Evolutionary conservation across 2,888 invertebrate species (phyloP).

Genomic region (Lottia gigantea): DNA sequence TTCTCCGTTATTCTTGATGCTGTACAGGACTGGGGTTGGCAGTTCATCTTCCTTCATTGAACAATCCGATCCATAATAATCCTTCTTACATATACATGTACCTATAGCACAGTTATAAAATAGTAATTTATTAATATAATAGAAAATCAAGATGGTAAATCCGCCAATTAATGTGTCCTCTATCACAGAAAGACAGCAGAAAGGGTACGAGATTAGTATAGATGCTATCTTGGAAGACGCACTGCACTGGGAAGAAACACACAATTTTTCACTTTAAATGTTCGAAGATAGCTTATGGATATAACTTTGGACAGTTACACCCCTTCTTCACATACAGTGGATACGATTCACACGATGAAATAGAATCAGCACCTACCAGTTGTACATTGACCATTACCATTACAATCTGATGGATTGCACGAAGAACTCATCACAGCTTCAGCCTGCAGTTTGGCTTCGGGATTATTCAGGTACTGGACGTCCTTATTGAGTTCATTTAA

Average conservation of each 20-base stretch:
- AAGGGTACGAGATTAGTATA: no score
- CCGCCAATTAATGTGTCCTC: no score
- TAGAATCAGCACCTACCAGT: constrained; percentile 24
- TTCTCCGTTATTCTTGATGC: constrained; percentile 15
- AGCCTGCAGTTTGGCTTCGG: constrained; percentile 16
- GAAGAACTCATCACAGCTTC: constrained; percentile 22
- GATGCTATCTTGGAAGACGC: no score
- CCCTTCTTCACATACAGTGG: no score
- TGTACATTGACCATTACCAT: constrained; percentile 28
- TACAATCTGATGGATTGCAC: constrained; percentile 29
- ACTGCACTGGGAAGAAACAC: no score
- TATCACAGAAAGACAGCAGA: no score
- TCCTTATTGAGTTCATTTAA: constrained; percentile 20
- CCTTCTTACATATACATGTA: constrained; percentile 25
- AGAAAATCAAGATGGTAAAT: no score
- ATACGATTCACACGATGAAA: no score
- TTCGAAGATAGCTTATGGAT: no score
- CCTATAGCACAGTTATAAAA: constrained; percentile 16
- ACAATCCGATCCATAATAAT: constrained; percentile 29
- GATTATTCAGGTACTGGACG: constrained; percentile 22
- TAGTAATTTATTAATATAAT: no score
- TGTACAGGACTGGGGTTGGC: constrained; percentile 14
- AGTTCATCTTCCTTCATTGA: constrained; percentile 18
- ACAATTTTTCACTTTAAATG: no score
- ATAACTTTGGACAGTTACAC: no score